Conservation (phyloP, 1,140 invertebrate species). For the Brachionus paranguensis region DNA sequence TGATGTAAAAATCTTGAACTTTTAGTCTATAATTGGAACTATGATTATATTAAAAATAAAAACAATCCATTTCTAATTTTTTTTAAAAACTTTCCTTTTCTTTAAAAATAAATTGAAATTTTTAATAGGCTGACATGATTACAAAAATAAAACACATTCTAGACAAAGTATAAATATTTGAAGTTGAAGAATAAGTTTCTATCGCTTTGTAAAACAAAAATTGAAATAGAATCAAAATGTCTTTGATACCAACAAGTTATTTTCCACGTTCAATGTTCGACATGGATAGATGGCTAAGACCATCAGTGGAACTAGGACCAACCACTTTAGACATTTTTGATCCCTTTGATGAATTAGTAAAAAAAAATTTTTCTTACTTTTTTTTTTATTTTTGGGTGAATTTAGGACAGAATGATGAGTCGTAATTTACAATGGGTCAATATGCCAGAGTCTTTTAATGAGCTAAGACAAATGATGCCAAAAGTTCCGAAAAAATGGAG, state of each 20-base stretch:
- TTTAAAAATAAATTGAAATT: not conserved
- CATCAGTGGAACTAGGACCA: not conserved
- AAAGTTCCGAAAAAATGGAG: slow-evolving; percentile 31
- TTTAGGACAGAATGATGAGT: slow-evolving; percentile 25
- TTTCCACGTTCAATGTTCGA: slow-evolving; percentile 39
- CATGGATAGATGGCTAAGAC: slow-evolving; percentile 27
- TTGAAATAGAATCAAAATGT: not conserved
- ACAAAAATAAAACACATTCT: not conserved
- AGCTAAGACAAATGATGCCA: not conserved
- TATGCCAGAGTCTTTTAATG: not conserved
- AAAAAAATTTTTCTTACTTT: not conserved
- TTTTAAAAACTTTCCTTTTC: not conserved
- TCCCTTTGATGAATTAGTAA: slow-evolving; percentile 39
- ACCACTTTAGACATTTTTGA: slow-evolving; percentile 33
- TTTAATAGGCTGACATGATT: not conserved
- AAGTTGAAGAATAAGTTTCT: not conserved
- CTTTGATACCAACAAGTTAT: slow-evolving; percentile 10
- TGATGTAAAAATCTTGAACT: not conserved
- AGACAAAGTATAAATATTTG: not conserved
- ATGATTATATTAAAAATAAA: not conserved
- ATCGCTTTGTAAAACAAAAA: not conserved
- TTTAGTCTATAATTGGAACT: not conserved
- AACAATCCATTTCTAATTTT: not conserved
- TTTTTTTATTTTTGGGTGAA: not conserved
- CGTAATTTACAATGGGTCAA: slow-evolving; percentile 34